Base-by-base conservation (phyloP, 1,140 invertebrate species). In the Aleiodes sp. region DNA sequence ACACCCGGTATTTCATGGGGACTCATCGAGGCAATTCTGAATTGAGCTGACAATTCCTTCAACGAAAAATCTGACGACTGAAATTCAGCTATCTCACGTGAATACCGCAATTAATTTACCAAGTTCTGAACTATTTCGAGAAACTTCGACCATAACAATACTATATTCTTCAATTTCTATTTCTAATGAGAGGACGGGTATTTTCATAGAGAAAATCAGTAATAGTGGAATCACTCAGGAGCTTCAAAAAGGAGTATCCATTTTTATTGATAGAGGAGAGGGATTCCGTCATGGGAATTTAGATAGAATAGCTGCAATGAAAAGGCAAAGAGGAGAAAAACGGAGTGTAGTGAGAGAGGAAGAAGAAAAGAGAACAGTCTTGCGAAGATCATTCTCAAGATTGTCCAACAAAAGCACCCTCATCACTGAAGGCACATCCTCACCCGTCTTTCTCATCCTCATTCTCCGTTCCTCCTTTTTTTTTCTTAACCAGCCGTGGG, bases 1-100 rank as follows among this genome's bases (percentile, higher is more conserved):
- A 62, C 39, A 57, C 76, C 75, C 77, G 70, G 81, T 82, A 82
- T 84, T 83, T 84, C 79, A 82, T 78, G 76, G 75, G 74, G 75
- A 80, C 76, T 62, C 74, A 74, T 74, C 65, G 68, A 73, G 61
- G 76, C n/a, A 59, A 33, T n/a, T 73, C 71, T 39, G 4, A 2
- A 19, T 12, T 19, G 57, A 35, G n/a, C n/a, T n/a, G n/a, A n/a
- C n/a, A n/a, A n/a, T n/a, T n/a, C n/a, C n/a, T n/a, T n/a, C n/a
- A n/a, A n/a, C n/a, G 31, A 35, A 35, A 35, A 35, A 35, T 35
- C 31, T 35, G 31, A 35, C 4, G 31, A 35, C 31, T 35, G 31
- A 35, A 35, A 35, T 35, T 35, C n/a, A n/a, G n/a, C n/a, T n/a
- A n/a, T n/a, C n/a, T n/a, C n/a, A n/a, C n/a, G n/a, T n/a, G n/a